Percentiles rank a stretch among this genome's conserved stretches.
phyloP scores from a whole-genome alignment of 1,140 invertebrate species.

The Magallana gigas region DNA sequence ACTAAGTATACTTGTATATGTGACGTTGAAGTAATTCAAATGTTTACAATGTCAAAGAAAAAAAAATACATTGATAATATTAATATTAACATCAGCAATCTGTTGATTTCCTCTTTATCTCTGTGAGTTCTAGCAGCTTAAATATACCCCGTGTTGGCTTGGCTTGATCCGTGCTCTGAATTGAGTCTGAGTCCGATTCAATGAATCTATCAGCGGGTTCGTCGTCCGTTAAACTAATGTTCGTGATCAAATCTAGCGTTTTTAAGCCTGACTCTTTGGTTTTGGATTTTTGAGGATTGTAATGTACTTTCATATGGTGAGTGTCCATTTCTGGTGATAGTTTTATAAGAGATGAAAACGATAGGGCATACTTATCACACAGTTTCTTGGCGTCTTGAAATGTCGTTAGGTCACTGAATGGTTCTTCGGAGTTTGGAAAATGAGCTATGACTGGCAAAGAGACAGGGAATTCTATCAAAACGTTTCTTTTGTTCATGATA shows the following conservation, averaged over 20 bases:
- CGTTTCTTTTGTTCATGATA: constrained; percentile 70
- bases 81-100: background rate
- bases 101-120: constrained; percentile 43
- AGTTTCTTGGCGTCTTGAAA: constrained; percentile 69
- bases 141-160: constrained; percentile 47
- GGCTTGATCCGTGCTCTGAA: constrained; percentile 61
- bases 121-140: constrained; percentile 63
- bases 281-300: constrained; percentile 67
- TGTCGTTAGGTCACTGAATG: constrained; percentile 55
- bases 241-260: constrained; percentile 72
- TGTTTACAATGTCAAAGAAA: background rate
- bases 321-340: constrained; percentile 72
- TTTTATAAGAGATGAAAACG: constrained; percentile 71
- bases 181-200: constrained; percentile 65
- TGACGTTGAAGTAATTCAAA: background rate
- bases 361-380: constrained; percentile 66
- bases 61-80: background rate
- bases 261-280: constrained; percentile 64
- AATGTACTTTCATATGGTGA: constrained; percentile 66
- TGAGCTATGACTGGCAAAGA: constrained; percentile 48
- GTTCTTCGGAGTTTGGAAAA: constrained; percentile 56
- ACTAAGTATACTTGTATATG: no score
- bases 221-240: constrained; percentile 70
- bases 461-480: constrained; percentile 71
- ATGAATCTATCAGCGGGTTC: constrained; percentile 65